These are phyloP conservation scores for Meriones unguiculatus DNA, from an alignment of 2,113 vertebrate species.

Conservation along the genomic window DNA sequence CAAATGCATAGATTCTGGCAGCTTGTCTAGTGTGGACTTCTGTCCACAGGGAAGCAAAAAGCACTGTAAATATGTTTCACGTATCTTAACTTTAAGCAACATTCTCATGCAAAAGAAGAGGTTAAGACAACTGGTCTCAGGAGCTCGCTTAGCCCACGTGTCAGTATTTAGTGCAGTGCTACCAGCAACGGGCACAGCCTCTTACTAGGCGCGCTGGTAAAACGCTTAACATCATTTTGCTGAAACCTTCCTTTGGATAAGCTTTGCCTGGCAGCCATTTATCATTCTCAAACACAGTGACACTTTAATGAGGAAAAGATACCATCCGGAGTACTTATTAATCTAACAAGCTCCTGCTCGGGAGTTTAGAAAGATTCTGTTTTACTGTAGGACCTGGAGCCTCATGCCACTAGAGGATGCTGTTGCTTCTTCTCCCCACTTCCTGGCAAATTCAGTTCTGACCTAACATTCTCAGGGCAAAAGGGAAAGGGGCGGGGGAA, in stretches of 20 bases:
- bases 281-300: neutral
- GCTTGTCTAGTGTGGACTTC: slow-evolving; percentile 57
- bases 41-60: slow-evolving; percentile 59
- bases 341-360: neutral
- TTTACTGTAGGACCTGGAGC: too few relatives aligned
- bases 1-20: slow-evolving; percentile 59
- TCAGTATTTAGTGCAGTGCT: slow-evolving; percentile 60
- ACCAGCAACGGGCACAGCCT: slow-evolving; percentile 46
- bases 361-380: neutral
- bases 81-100: slow-evolving; percentile 66
- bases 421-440: slow-evolving; percentile 50
- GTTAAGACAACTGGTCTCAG: neutral
- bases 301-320: slow-evolving; percentile 45
- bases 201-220: slow-evolving; percentile 67
- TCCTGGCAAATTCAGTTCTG: neutral
- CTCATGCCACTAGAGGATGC: slow-evolving; percentile 47
- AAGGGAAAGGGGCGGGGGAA: neutral
- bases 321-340: slow-evolving; percentile 54
- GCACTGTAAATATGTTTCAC: slow-evolving; percentile 75
- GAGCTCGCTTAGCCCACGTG: slow-evolving; percentile 73
- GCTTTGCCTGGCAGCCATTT: slow-evolving; percentile 55
- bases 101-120: slow-evolving; percentile 67
- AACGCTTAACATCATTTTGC: slow-evolving; percentile 62
- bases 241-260: slow-evolving; percentile 65
- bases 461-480: neutral